These are phyloP conservation scores for Catocala nupta DNA, from an alignment of 2,888 invertebrate species.

Conservation along the genomic window DNA sequence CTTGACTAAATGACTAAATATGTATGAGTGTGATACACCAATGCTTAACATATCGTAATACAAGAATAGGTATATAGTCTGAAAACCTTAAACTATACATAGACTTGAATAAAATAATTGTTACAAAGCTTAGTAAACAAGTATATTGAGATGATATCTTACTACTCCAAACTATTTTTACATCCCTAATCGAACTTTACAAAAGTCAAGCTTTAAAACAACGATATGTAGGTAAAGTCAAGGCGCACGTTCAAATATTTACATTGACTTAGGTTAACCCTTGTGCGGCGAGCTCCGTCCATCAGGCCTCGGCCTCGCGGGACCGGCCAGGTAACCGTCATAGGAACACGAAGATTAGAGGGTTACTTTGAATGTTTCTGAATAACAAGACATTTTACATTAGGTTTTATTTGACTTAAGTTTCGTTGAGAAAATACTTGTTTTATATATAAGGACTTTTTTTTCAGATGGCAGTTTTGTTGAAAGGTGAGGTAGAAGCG, in stretches of 20 bases:
- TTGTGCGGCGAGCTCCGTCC: conserved; percentile 77
- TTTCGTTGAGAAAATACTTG: not conserved
- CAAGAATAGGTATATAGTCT: too few species aligned
- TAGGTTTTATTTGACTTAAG: conserved; percentile 12
- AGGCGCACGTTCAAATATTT: conserved; percentile 79
- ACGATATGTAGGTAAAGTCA: conserved; percentile 54
- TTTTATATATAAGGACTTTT: conserved; percentile 6
- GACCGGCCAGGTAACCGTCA: conserved; percentile 74
- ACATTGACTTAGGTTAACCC: conserved; percentile 84
- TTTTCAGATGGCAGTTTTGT: conserved; percentile 9
- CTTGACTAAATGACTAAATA: too few species aligned
- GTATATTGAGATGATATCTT: too few species aligned
- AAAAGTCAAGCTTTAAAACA: conserved; percentile 56
- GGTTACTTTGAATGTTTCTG: conserved; percentile 41
- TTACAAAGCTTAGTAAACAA: too few species aligned
- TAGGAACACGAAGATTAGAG: conserved; percentile 56
- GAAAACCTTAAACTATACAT: too few species aligned
- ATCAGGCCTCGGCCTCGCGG: conserved; percentile 78
- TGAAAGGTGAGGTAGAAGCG: not conserved
- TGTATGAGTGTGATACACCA: too few species aligned
- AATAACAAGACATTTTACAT: conserved; percentile 15
- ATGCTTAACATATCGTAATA: too few species aligned
- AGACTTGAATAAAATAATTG: too few species aligned
- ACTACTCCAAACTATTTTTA: conserved; percentile 8
- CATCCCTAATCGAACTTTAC: conserved; percentile 41